Conservation (phyloP, 2,888 invertebrate species). For the Galerucella calmariensis region DNA sequence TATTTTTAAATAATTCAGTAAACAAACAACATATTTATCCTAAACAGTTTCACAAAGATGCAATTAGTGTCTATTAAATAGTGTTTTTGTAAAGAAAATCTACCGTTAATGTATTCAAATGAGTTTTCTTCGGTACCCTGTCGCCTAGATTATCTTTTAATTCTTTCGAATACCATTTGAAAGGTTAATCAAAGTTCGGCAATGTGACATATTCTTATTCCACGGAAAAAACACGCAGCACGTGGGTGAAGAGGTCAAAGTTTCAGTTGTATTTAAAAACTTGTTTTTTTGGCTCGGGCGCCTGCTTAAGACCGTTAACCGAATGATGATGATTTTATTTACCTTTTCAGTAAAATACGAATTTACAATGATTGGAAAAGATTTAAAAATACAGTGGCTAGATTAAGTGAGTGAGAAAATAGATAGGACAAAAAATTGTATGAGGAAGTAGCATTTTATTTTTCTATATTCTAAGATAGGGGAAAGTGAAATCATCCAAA, state of each 20-base stretch:
- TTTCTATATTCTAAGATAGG: no score
- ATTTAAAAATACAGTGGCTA: background rate
- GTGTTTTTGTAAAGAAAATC: background rate
- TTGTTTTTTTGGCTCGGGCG: conserved; percentile 3
- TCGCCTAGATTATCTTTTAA: conserved; percentile 6
- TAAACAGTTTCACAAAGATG: background rate
- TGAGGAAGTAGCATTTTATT: no score
- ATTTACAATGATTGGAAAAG: background rate
- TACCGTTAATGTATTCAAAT: conserved; percentile 12
- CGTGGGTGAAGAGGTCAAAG: conserved; percentile 17
- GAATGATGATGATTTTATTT: background rate
- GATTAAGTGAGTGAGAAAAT: background rate
- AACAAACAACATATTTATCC: no score
- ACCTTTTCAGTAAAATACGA: background rate
- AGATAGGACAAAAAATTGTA: no score
- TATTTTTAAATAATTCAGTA: no score
- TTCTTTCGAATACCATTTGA: conserved; percentile 8
- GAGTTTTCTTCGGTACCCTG: background rate
- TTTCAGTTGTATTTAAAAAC: background rate
- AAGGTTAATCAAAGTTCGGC: conserved; percentile 8
- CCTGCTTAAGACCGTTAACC: background rate
- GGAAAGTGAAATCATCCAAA: no score
- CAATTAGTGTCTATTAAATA: background rate
- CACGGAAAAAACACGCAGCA: conserved; percentile 1
- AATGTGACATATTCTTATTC: conserved; percentile 14